Percentiles rank a stretch among this genome's conserved stretches.
These are phyloP conservation scores for Corapipo altera DNA, from an alignment of 2,113 vertebrate species.

Conservation along the genomic window DNA sequence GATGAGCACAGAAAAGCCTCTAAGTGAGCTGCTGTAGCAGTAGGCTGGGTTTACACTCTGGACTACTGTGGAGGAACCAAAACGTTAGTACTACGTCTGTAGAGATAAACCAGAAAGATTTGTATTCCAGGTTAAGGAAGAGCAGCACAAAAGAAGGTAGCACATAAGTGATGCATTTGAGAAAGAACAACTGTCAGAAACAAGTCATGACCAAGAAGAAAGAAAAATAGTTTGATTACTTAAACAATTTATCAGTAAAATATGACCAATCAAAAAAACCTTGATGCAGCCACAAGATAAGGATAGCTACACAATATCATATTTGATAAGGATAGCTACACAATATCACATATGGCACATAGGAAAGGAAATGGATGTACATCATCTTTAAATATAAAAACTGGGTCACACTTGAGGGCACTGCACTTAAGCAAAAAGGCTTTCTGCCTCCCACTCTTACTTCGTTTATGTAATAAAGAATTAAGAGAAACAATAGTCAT, in stretches of 20 bases:
- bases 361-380: background rate
- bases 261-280: background rate
- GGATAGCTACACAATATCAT: no score
- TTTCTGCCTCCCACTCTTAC: background rate
- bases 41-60: background rate
- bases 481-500: background rate
- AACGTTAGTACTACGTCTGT: background rate
- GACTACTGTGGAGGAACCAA: background rate
- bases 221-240: background rate
- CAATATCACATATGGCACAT: background rate
- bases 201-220: background rate
- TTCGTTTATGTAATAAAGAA: background rate
- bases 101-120: background rate
- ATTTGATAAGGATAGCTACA: background rate
- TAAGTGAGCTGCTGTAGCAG: background rate
- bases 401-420: background rate
- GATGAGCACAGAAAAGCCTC: background rate
- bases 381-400: background rate
- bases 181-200: background rate
- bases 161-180: background rate
- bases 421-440: background rate
- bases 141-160: background rate
- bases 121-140: background rate
- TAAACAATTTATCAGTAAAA: background rate
- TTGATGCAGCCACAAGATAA: background rate